These are phyloP conservation scores for Acanthis flammea DNA, from an alignment of 2,797 vertebrate species.

Conservation along the genomic window DNA sequence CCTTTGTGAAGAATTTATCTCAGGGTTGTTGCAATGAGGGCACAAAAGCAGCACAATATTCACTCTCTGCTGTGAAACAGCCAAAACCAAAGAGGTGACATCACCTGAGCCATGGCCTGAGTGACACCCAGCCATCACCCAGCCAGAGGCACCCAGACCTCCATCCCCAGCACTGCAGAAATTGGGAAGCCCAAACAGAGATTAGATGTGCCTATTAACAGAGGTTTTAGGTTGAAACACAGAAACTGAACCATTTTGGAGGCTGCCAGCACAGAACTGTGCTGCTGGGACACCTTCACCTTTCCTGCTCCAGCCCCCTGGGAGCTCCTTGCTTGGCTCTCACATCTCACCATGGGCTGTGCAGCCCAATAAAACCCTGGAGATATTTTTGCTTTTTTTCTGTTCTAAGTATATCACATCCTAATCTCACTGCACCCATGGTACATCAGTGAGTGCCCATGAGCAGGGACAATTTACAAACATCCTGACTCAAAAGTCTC, in stretches of 20 bases:
- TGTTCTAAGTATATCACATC: background rate
- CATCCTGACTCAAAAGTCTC: background rate
- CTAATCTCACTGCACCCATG: accelerated
- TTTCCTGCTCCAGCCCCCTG: background rate
- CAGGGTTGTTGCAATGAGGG: background rate
- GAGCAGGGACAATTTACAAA: background rate
- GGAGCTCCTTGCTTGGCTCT: background rate
- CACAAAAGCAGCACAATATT: no score
- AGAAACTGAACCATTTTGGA: no score
- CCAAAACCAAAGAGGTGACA: background rate
- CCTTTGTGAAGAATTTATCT: background rate
- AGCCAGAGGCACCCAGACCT: background rate
- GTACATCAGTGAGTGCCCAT: background rate
- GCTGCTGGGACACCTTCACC: no score
- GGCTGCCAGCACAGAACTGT: no score
- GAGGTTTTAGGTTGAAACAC: no score
- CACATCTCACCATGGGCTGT: background rate
- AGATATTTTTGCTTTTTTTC: background rate
- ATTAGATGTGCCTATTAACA: no score
- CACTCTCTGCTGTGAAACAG: background rate
- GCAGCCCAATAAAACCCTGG: background rate
- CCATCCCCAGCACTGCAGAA: background rate
- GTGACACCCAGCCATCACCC: background rate
- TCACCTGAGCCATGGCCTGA: background rate
- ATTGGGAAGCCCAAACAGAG: background rate